Conservation (phyloP, 2,797 vertebrate genomes). For the Dromococcyx pavoninus region DNA sequence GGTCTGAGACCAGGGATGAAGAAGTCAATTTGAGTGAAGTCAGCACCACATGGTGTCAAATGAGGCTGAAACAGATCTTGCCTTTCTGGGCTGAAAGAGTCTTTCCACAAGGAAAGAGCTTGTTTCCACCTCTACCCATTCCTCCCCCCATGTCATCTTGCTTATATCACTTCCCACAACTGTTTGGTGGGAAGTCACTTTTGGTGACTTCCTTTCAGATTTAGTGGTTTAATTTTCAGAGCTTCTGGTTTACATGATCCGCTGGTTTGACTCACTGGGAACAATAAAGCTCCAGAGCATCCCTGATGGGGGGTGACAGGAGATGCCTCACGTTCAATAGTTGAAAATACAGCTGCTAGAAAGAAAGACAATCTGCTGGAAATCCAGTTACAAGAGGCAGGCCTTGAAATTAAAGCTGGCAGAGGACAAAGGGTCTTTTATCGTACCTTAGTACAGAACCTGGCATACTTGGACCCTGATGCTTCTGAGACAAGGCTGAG, state of each 20-base stretch:
- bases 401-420: not conserved
- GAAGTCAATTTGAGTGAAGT: not conserved
- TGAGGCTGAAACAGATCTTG: not conserved
- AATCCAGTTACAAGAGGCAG: not conserved
- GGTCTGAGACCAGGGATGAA: not conserved
- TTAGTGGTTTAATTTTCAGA: not conserved
- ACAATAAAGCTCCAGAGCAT: not conserved
- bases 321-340: not conserved
- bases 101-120: not conserved
- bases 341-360: not conserved
- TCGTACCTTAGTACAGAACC: not conserved
- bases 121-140: not conserved
- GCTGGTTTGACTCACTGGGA: not conserved
- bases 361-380: not conserved
- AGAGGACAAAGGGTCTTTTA: not conserved
- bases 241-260: not conserved
- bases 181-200: not conserved
- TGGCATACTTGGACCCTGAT: too few species aligned
- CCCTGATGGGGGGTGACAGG: not conserved
- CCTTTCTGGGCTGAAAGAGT: not conserved
- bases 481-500: not conserved
- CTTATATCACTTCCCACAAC: not conserved
- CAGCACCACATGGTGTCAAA: fast-evolving
- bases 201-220: not conserved
- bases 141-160: not conserved